phyloP scores from a whole-genome alignment of 2,113 vertebrate genomes.

The Pteruthius melanotis region DNA sequence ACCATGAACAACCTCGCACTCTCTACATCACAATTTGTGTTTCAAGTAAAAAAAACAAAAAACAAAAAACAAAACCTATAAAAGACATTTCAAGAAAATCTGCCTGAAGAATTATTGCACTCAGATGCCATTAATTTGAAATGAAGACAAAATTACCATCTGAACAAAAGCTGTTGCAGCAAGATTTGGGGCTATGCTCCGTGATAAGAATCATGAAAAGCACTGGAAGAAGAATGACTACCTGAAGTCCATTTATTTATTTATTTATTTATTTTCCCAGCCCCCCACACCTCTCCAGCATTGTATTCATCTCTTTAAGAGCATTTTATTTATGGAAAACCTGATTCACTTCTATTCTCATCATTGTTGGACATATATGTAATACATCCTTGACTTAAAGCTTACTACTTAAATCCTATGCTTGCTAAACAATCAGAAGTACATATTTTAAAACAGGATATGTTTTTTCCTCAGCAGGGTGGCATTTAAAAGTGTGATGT shows the following conservation, averaged over 20 bases:
- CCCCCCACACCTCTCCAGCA: fast-evolving
- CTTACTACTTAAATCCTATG: not conserved
- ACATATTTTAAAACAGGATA: not conserved
- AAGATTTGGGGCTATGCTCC: not conserved
- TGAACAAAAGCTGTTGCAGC: not conserved
- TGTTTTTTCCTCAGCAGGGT: not conserved
- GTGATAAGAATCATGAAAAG: not conserved
- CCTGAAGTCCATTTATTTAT: not conserved
- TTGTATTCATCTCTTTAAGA: not conserved
- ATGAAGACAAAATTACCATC: not conserved
- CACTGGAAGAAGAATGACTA: not conserved
- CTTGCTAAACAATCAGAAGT: not conserved
- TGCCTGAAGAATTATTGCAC: not conserved
- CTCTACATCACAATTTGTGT: not conserved
- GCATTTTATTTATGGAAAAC: constrained; percentile 4
- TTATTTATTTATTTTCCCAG: not conserved
- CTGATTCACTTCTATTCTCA: not conserved
- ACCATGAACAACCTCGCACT: not conserved
- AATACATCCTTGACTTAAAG: not conserved
- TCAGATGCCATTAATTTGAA: not conserved
- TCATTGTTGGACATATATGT: not conserved
- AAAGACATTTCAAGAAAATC: not conserved
- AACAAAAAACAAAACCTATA: not conserved
- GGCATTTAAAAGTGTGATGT: not conserved
- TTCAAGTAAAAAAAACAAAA: not conserved